A percentile compares a stretch with the other conserved stretches of the same genome.
Evolutionary conservation across 1,140 invertebrate species (phyloP).

Genomic region (Drosophila eugracilis): DNA sequence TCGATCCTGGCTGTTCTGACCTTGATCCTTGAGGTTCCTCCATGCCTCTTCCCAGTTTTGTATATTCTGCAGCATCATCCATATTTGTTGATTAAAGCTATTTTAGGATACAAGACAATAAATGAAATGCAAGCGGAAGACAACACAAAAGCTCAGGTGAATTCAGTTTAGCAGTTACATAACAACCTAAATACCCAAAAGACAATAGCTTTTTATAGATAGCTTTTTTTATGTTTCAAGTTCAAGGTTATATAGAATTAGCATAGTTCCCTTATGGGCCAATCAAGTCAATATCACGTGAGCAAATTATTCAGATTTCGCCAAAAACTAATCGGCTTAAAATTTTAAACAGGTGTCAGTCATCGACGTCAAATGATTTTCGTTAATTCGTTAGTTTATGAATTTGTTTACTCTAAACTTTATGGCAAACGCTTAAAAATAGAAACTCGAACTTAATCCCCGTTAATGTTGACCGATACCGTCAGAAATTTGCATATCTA

Average conservation of each 20-base stretch:
- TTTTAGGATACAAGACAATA: slow-evolving; percentile 5
- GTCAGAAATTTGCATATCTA: slow-evolving; percentile 9
- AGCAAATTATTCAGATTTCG: not conserved
- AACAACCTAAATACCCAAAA: not conserved
- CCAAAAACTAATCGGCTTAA: slow-evolving; percentile 2
- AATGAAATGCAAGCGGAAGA: slow-evolving; percentile 32
- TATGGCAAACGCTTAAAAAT: slow-evolving; percentile 1
- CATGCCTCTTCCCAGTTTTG: slow-evolving; percentile 33
- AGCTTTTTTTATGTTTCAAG: not conserved
- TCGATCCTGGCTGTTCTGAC: not conserved
- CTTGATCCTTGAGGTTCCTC: not conserved
- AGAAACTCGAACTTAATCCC: slow-evolving; percentile 8
- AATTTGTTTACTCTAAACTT: slow-evolving; percentile 17
- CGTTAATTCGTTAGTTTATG: slow-evolving; percentile 16
- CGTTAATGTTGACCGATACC: not conserved
- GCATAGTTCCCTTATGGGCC: not conserved
- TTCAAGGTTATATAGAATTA: not conserved
- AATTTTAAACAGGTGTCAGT: not conserved
- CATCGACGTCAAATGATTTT: not conserved
- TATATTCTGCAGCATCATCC: slow-evolving; percentile 61
- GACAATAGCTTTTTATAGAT: slow-evolving; percentile 16
- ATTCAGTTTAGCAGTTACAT: not conserved
- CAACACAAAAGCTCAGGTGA: slow-evolving; percentile 44
- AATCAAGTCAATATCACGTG: not conserved
- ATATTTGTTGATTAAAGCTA: slow-evolving; percentile 32